Conservation (phyloP, 2,797 vertebrate species). For the Stomatorhinus walkeri region DNA sequence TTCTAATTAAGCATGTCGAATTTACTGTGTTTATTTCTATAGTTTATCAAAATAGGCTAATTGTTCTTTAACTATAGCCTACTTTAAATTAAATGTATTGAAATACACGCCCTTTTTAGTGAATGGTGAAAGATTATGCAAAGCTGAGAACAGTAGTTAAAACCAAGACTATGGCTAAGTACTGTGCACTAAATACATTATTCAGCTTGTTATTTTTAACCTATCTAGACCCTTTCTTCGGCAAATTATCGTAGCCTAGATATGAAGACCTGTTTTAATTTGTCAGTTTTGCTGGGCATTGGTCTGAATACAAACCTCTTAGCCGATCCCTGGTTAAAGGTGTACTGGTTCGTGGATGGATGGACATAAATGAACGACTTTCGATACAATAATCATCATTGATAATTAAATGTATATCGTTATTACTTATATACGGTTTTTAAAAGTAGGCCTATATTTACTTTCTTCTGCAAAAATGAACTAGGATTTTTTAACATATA, state of each 20-base stretch:
- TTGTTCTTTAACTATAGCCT: not conserved
- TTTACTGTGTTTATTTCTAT: not conserved
- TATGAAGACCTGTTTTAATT: not conserved
- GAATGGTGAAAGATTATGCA: not conserved
- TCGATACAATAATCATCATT: not conserved
- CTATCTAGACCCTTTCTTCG: not conserved
- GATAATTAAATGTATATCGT: not conserved
- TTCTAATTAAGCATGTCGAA: not conserved
- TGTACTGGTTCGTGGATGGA: not conserved
- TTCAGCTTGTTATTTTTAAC: conserved; percentile 2
- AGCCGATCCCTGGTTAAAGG: not conserved
- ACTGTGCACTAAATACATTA: not conserved
- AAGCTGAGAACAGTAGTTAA: not conserved
- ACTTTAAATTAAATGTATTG: not conserved
- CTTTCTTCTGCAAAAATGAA: not conserved
- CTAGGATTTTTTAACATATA: not conserved
- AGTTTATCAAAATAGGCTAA: not conserved
- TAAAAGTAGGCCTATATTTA: not conserved
- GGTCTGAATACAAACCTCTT: not conserved
- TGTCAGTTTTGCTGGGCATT: not conserved
- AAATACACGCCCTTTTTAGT: not conserved
- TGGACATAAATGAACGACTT: not conserved
- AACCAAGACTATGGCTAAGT: not conserved
- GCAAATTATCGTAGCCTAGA: not conserved
- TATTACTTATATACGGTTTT: not conserved